These are phyloP conservation scores for Ladona fulva DNA, from an alignment of 1,140 invertebrate genomes.

Conservation along the genomic window DNA sequence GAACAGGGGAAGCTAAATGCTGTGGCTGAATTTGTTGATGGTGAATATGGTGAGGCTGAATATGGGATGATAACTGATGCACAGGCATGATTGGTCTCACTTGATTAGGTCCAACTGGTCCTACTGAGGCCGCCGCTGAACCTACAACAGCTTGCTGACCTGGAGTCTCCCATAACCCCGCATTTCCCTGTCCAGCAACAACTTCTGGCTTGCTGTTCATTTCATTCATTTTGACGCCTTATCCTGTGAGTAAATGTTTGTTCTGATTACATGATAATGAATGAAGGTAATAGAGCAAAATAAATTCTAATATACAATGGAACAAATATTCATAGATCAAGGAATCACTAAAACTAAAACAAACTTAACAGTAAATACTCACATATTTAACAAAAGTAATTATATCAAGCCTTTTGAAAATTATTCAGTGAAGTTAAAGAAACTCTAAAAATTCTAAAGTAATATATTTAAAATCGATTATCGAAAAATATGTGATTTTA, in stretches of 20 bases:
- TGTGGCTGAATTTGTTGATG: conserved; percentile 28
- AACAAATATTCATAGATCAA: too few relatives aligned
- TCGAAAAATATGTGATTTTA: too few relatives aligned
- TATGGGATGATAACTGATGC: background rate
- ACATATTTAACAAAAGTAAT: too few relatives aligned
- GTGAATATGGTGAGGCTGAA: background rate
- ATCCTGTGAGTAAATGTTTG: background rate
- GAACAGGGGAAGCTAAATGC: conserved; percentile 32
- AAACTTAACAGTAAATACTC: too few relatives aligned
- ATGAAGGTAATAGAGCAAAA: too few relatives aligned
- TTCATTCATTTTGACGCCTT: conserved; percentile 37
- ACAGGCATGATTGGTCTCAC: background rate
- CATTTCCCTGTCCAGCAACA: conserved; percentile 26
- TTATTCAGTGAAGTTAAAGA: too few relatives aligned
- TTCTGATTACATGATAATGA: too few relatives aligned
- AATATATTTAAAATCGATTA: too few relatives aligned
- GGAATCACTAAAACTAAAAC: too few relatives aligned
- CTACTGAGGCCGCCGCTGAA: background rate
- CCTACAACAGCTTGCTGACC: background rate
- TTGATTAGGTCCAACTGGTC: background rate
- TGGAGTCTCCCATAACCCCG: background rate
- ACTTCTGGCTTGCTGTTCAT: conserved; percentile 40
- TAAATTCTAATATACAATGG: too few relatives aligned
- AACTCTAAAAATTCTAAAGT: too few relatives aligned
- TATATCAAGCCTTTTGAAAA: too few relatives aligned